phyloP scores from a whole-genome alignment of 2,888 invertebrate genomes.

The Parochlus steinenii region DNA sequence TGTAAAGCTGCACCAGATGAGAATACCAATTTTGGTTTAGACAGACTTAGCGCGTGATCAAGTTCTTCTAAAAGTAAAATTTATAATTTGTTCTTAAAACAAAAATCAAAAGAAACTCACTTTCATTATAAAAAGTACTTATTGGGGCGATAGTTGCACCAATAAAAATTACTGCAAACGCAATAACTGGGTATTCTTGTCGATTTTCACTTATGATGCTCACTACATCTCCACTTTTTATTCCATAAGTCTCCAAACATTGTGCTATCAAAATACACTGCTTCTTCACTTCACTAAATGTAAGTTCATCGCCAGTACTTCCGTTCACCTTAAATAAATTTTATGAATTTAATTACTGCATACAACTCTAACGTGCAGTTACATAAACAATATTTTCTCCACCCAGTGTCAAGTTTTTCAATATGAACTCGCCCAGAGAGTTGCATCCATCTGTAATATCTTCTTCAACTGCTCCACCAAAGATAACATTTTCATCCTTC shows the following conservation, averaged over 20 bases:
- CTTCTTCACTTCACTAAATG: constrained; percentile 1
- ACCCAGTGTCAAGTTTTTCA: too few relatives aligned
- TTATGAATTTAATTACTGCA: too few relatives aligned
- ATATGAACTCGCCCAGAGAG: too few relatives aligned
- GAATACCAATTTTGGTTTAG: constrained; percentile 17
- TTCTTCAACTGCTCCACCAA: too few relatives aligned
- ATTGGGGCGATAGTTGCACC: constrained; percentile 6
- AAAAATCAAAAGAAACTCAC: too few relatives aligned
- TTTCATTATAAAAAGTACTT: constrained; percentile 9
- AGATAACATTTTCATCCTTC: too few relatives aligned
- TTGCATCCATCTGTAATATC: too few relatives aligned
- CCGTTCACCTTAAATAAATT: constrained; percentile 2
- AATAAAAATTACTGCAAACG: constrained; percentile 1
- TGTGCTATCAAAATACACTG: constrained; percentile 4
- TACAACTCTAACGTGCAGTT: too few relatives aligned
- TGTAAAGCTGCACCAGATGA: constrained; percentile 23
- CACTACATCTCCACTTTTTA: constrained; percentile 7
- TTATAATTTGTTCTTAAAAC: not conserved
- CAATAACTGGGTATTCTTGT: constrained; percentile 10
- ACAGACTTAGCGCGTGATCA: constrained; percentile 9
- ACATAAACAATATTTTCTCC: too few relatives aligned
- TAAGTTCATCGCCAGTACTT: constrained; percentile 6
- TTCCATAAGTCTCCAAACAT: constrained; percentile 3
- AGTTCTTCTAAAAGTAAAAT: constrained; percentile 20
- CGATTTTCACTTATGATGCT: constrained; percentile 11